Base-by-base conservation (phyloP, 2,888 invertebrate species). In the Drosophila anomalata region DNA sequence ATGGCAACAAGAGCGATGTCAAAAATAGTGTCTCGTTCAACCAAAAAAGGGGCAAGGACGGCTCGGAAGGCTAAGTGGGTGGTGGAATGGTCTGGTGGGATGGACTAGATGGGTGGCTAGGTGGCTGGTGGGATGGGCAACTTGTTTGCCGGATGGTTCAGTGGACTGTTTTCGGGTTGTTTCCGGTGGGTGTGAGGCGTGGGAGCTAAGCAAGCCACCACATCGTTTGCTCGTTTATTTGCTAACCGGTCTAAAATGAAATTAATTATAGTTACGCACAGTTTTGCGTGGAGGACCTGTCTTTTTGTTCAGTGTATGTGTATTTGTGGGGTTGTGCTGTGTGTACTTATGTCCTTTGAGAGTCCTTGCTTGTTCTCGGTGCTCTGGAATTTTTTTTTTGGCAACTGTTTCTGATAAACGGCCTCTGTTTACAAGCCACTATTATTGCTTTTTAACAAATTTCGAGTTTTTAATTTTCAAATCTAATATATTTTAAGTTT, bases 191-290 rank as follows among this genome's bases (percentile, higher is more conserved):
- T n/a, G 41, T n/a, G 41, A 14, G 2, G 2, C 9, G 24, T 31
- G 24, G 9, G 22, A 41, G 41, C 63, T 44, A n/a, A 66, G 26
- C 63, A 65, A 69, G 63, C 66, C 63, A 84, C 82, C 87, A 66
- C 82, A 87, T 80, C 87, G 87, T 84, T 87, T 80, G 82, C 85
- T 87, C 74, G 85, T 77, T 81, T 85, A 78, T 87, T 85, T 83
- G 87, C 85, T 73, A 83, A 83, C 84, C 84, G 81, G 83, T 84
- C 85, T 78, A 87, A 83, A 87, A 83, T 87, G 85, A 83, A 85
- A 83, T 83, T 83, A 87, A 83, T 83, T 78, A 83, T 81, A 81
- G 87, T 81, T 85, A 75, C 79, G 87, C 82, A 81, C 78, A 87
- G 87, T 77, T 81, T 44, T 86, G 70, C 66, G 66, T 57, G 73